phyloP scores from a whole-genome alignment of 2,113 vertebrate genomes.

The Pardalotus punctatus region DNA sequence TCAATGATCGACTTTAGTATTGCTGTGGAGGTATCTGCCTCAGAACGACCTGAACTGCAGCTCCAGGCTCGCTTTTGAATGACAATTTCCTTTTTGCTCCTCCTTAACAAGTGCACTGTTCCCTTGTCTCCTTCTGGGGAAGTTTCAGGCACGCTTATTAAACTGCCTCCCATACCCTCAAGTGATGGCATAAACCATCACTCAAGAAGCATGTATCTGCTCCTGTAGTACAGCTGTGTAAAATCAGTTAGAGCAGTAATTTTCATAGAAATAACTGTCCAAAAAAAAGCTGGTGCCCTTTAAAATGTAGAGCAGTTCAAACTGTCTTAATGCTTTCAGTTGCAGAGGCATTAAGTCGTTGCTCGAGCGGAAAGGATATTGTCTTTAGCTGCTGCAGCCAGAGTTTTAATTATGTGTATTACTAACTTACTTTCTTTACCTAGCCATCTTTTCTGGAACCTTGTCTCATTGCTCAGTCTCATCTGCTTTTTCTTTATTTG shows the following conservation, averaged over 20 bases:
- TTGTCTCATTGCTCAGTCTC: slow-evolving; percentile 28
- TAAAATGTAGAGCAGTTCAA: not conserved
- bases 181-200: not conserved
- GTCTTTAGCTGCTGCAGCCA: slow-evolving; percentile 20
- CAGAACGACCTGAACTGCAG: slow-evolving; percentile 47
- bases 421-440: slow-evolving; percentile 42
- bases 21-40: slow-evolving; percentile 92
- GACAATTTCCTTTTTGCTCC: slow-evolving; percentile 65
- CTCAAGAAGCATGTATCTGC: not conserved
- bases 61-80: slow-evolving; percentile 36
- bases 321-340: not conserved
- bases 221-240: not conserved
- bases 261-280: not conserved
- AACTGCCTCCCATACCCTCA: not conserved
- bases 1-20: slow-evolving; percentile 98
- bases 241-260: not conserved
- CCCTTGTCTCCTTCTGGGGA: not conserved
- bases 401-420: slow-evolving; percentile 5
- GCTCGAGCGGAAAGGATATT: slow-evolving; percentile 35
- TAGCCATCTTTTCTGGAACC: slow-evolving; percentile 50
- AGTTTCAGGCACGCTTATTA: not conserved
- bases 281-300: not conserved
- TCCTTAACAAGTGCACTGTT: not conserved
- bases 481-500: slow-evolving; percentile 61
- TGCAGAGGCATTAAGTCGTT: not conserved